A percentile compares a stretch with the other conserved stretches of the same genome.
These are phyloP conservation scores for Callitettix versicolor DNA, from an alignment of 1,140 invertebrate species.

Conservation along the genomic window DNA sequence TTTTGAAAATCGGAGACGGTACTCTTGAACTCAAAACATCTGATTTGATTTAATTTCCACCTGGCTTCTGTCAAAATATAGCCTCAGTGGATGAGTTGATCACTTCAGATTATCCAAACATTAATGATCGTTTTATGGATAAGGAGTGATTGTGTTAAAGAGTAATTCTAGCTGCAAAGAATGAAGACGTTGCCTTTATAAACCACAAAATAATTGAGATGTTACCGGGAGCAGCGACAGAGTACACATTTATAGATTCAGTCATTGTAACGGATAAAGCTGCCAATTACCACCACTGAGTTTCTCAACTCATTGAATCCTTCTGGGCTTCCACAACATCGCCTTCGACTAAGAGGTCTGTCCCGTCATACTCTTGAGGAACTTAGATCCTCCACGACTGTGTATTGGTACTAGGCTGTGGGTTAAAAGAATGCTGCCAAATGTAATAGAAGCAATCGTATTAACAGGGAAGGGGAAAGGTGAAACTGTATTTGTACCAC, in stretches of 20 bases:
- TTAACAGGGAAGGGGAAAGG: slow-evolving; percentile 28
- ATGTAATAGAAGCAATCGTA: no score
- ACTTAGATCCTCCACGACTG: no score
- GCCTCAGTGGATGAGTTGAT: slow-evolving; percentile 23
- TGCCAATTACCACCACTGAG: no score
- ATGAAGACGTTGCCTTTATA: slow-evolving; percentile 9
- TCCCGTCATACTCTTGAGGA: no score
- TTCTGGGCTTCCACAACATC: neutral
- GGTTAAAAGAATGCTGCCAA: no score
- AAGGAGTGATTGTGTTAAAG: slow-evolving; percentile 30
- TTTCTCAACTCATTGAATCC: neutral
- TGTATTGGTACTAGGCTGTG: no score
- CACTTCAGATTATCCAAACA: slow-evolving; percentile 28
- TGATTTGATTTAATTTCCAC: slow-evolving; percentile 10
- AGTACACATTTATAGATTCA: no score
- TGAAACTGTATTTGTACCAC: slow-evolving; percentile 32
- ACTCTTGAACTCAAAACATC: slow-evolving; percentile 5
- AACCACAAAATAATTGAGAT: no score
- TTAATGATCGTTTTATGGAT: slow-evolving; percentile 25
- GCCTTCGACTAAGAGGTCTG: neutral
- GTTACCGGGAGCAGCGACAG: no score
- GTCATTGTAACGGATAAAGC: no score
- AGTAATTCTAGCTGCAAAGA: slow-evolving; percentile 27
- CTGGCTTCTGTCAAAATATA: slow-evolving; percentile 13
- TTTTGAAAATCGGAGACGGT: slow-evolving; percentile 23